Evolutionary conservation across 2,113 vertebrate species (phyloP), one percentile per base, ranked within the genome.

Genomic region (Syngnathus scovelli): DNA sequence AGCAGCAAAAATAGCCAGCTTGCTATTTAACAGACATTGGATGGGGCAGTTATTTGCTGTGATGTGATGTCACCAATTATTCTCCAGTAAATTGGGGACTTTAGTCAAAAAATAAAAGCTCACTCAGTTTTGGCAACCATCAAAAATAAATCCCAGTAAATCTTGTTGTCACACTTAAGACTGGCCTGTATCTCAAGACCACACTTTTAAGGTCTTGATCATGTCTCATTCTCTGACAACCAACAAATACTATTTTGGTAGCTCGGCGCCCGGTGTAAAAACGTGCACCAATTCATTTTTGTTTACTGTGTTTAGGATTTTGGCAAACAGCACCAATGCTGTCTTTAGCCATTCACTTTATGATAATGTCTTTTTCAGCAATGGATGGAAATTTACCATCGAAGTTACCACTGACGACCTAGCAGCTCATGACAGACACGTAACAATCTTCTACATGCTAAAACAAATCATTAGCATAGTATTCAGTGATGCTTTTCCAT

Each of bases 1-100:
- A 52, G 69, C 1, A 64, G 7, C 12, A 27, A 65, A 70, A 64
- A 71, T 54, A 67, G 54, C 46, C 18, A 41, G 58, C 61, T 39
- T 66, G 33, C n/a, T 41, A 6, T 52, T 13, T 37, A 12, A 23
- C 63, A 61, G 39, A 37, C 44, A 10, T 56, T 69, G 38, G 61
- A 56, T 56, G 21, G 12, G 2, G 12, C 16, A 60, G 8, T 61
- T 38, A 21, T 58, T 56, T 27, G 15, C 13, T 33, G 12, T 56
- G 12, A 56, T 7, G 54, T 56, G 11, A 27, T 27, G 27, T 15
- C 12, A 56, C 15, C 12, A 56, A 27, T 27, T 55, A 27, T 5
- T 55, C 21, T 55, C 52, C 21, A 27, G n/a, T 10, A 51, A 51
- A 51, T 23, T 12, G 10, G 12, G 4, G 27, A 55, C 21, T 55